Evolutionary conservation across 2,888 invertebrate species (phyloP), one percentile per base, ranked within the genome.

Genomic region (Anticlea derivata): DNA sequence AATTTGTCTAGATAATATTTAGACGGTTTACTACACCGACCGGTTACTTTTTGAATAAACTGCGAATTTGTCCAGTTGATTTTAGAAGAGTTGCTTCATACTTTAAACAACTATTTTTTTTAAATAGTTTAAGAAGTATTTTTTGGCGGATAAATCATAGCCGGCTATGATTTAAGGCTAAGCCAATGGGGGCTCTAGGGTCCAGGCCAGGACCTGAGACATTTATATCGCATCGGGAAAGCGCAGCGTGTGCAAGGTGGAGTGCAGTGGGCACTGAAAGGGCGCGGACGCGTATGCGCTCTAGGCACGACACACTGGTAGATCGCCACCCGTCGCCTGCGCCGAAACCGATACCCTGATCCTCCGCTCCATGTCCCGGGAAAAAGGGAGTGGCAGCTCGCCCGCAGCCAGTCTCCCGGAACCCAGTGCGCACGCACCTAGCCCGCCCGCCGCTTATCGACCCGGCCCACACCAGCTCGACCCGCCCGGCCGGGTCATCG

Each of bases 401-500:
- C 61, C 63, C 64, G 57, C 29, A 55, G 70, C 66, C 67, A 66
- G 73, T 73, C 64, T 54, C 64, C 67, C 53, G 60, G 56, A 62
- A 65, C 66, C 56, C 62, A 45, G 13, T 4, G 31, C 51, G 51
- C 46, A 41, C 35, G 51, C 41, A 24, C 10, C 27, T 7, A 17
- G 13, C 22, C 29, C 34, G 20, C 34, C 30, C 24, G 4, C 12
- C 2, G n/a, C n/a, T 8, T 53, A 53, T 53, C 48, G 53, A 53
- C n/a, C 53, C 17, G 24, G 11, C 2, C 26, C 33, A 8, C 7
- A 48, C 43, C 59, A 56, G 49, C 40, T 50, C 55, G 60, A 66
- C 66, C 60, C 57, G 51, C 63, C 66, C 60, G 70, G 68, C 65
- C 69, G 71, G 67, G 75, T 76, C 76, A 68, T 38, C 73, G 65